phyloP scores from a whole-genome alignment of 92 coral and sea anemone genomes.

The Virgularia gustaviana region DNA sequence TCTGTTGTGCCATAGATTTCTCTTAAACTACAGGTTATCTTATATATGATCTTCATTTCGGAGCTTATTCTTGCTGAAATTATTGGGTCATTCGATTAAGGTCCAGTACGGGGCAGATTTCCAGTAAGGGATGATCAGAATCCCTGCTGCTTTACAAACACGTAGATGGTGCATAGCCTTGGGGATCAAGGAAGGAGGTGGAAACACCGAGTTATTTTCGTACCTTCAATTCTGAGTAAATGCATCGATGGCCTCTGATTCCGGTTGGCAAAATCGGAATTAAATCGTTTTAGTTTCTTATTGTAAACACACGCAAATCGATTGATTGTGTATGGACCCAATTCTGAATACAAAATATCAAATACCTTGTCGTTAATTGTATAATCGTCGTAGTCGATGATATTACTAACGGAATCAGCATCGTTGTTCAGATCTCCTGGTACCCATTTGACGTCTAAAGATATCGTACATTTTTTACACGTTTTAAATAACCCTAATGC shows the following conservation, averaged over 20 bases:
- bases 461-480: not conserved
- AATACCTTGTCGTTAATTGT: not conserved
- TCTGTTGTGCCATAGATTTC: too few species aligned
- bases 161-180: constrained; percentile 18
- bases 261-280: constrained; percentile 51
- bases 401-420: not conserved
- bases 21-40: too few species aligned
- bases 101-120: constrained; percentile 31
- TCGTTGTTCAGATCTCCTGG: not conserved
- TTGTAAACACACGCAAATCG: constrained; percentile 39
- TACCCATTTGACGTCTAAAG: not conserved
- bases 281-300: constrained; percentile 14
- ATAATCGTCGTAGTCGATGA: not conserved
- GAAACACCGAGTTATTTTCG: constrained; percentile 42
- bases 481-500: not conserved
- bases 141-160: constrained; percentile 28
- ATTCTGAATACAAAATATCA: not conserved
- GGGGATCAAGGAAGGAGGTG: constrained; percentile 20
- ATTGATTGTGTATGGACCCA: constrained; percentile 29
- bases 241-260: constrained; percentile 43
- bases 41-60: too few species aligned
- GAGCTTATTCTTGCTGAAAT: too few species aligned
- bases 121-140: constrained; percentile 21
- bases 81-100: too few species aligned
- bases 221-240: constrained; percentile 48